Evolutionary conservation across 2,797 vertebrate species (phyloP).

Genomic region (Chloroceryle amazona): DNA sequence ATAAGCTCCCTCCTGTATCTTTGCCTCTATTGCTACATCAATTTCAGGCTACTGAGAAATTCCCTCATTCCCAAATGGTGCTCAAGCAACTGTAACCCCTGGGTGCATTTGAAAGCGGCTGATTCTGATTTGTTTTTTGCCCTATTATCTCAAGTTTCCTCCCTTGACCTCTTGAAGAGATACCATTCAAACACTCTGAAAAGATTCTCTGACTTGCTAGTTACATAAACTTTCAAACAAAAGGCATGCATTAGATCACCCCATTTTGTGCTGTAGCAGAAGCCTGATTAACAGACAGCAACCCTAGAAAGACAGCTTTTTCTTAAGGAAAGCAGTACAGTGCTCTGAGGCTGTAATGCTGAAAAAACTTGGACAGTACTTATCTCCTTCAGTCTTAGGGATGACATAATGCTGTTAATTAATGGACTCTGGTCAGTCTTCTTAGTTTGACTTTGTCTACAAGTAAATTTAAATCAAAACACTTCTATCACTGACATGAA

Average conservation of each 20-base stretch:
- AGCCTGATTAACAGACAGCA: slow-evolving; percentile 28
- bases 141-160: slow-evolving; percentile 59
- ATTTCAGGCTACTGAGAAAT: slow-evolving; percentile 45
- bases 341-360: neutral
- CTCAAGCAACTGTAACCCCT: slow-evolving; percentile 36
- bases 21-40: slow-evolving; percentile 11
- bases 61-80: neutral
- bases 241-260: slow-evolving; percentile 36
- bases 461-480: neutral
- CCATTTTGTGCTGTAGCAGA: slow-evolving; percentile 6
- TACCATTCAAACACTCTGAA: slow-evolving; percentile 43
- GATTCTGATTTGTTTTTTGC: slow-evolving; percentile 17
- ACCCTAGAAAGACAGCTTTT: neutral
- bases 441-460: slow-evolving; percentile 6
- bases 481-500: neutral
- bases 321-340: neutral
- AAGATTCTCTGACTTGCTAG: slow-evolving; percentile 51
- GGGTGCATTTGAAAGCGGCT: slow-evolving; percentile 51
- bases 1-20: slow-evolving; percentile 1
- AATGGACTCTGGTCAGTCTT: neutral
- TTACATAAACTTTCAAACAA: slow-evolving; percentile 60
- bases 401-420: slow-evolving; percentile 39
- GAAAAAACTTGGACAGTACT: neutral
- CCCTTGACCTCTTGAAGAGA: slow-evolving; percentile 44
- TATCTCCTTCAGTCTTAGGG: neutral